Percentiles rank a stretch among this genome's conserved stretches.
Evolutionary conservation across 2,797 vertebrate genomes (phyloP).

Genomic region (Enteromius afrohamiltoni): DNA sequence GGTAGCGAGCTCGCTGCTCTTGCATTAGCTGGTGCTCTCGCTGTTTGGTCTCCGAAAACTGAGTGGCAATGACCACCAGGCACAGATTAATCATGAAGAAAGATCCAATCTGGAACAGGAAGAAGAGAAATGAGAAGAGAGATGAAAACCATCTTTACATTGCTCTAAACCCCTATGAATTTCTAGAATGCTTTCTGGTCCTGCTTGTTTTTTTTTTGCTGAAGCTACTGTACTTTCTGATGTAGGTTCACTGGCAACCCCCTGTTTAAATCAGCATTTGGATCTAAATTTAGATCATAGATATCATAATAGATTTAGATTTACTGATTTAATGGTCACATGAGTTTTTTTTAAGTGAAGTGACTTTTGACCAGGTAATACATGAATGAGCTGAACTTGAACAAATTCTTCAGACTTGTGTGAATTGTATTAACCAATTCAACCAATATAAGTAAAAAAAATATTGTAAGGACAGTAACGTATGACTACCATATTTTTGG

Average conservation of each 20-base stretch:
- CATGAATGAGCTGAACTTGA: not conserved
- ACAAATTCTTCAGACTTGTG: not conserved
- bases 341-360: too few species aligned
- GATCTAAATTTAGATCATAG: not conserved
- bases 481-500: not conserved
- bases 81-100: constrained; percentile 99
- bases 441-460: not conserved
- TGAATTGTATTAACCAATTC: not conserved
- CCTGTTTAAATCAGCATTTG: not conserved
- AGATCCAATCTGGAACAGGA: constrained; percentile 86
- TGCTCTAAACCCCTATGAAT: not conserved
- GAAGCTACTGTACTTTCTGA: too few species aligned
- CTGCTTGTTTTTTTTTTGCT: not conserved
- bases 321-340: not conserved
- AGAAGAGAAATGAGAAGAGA: not conserved
- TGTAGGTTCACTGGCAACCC: not conserved
- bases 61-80: constrained; percentile 93
- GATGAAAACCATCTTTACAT: not conserved
- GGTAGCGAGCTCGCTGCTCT: constrained; percentile 89
- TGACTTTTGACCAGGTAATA: too few species aligned
- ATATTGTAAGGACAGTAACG: not conserved
- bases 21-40: constrained; percentile 97
- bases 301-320: not conserved
- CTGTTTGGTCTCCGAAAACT: constrained; percentile 98
- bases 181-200: not conserved